Conservation (phyloP, 2,113 vertebrate genomes). For the Dipodomys merriami region DNA sequence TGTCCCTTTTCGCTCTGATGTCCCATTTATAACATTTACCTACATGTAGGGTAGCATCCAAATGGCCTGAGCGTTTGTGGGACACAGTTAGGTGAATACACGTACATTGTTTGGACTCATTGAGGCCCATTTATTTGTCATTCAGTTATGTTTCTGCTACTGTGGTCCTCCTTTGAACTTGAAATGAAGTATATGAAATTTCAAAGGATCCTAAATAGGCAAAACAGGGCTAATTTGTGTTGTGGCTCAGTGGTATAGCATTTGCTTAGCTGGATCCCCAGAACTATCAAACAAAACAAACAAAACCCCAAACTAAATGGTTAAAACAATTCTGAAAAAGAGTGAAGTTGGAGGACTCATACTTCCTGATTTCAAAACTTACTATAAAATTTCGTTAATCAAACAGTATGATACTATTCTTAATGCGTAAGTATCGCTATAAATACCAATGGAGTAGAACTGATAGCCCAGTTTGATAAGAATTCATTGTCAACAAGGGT, state of each 20-base stretch:
- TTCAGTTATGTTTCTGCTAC: neutral
- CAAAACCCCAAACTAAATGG: neutral
- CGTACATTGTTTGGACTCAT: neutral
- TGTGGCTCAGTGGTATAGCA: no score
- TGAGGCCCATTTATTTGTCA: neutral
- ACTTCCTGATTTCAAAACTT: conserved; percentile 31
- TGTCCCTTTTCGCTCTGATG: neutral
- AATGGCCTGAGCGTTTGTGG: neutral
- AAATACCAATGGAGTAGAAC: neutral
- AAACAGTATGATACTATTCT: neutral
- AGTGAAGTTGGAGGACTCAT: neutral
- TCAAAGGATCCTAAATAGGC: neutral
- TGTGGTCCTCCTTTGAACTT: conserved; percentile 23
- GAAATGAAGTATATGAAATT: conserved; percentile 35
- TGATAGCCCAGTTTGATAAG: neutral
- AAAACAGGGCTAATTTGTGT: neutral
- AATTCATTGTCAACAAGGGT: neutral
- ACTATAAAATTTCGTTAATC: neutral
- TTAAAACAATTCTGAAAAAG: neutral
- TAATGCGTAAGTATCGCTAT: neutral
- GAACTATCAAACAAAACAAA: neutral
- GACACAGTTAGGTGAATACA: neutral
- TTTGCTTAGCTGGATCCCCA: neutral
- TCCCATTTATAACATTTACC: neutral
- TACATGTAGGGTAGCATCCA: neutral